Percentiles rank a stretch among this genome's conserved stretches.
Evolutionary conservation across 2,888 invertebrate species (phyloP).

Genomic region (Folsomia candida): DNA sequence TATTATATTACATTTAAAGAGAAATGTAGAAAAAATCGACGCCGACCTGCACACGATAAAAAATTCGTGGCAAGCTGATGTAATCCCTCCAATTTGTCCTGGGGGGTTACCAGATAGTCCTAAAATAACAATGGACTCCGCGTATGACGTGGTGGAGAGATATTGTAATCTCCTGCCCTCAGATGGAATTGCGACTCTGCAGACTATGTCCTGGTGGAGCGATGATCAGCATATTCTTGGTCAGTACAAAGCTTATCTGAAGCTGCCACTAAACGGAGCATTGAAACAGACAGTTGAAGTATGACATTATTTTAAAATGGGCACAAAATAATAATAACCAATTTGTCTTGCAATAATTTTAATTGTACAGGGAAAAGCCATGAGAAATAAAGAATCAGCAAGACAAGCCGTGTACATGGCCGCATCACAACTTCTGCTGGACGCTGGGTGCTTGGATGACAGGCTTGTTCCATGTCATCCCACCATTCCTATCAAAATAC

Average conservation of each 20-base stretch:
- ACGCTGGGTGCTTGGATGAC: slow-evolving; percentile 69
- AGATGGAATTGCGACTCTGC: slow-evolving; percentile 72
- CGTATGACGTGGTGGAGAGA: neutral
- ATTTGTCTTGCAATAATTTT: slow-evolving; percentile 3
- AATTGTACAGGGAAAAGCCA: slow-evolving; percentile 61
- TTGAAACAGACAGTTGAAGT: slow-evolving; percentile 69
- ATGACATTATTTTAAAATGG: slow-evolving; percentile 50
- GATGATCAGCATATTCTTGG: slow-evolving; percentile 48
- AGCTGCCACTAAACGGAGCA: slow-evolving; percentile 75
- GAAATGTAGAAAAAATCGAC: slow-evolving; percentile 57
- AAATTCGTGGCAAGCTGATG: slow-evolving; percentile 41
- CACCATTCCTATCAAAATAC: slow-evolving; percentile 6
- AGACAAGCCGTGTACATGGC: slow-evolving; percentile 80
- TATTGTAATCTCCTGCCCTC: slow-evolving; percentile 77
- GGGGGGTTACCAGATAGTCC: slow-evolving; percentile 53
- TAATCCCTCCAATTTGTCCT: slow-evolving; percentile 46
- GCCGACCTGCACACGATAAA: slow-evolving; percentile 59
- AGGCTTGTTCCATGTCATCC: slow-evolving; percentile 62
- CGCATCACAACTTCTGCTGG: slow-evolving; percentile 69
- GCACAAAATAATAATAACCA: too few relatives aligned
- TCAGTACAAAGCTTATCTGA: slow-evolving; percentile 60
- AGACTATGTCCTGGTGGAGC: slow-evolving; percentile 59
- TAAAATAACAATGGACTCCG: slow-evolving; percentile 56
- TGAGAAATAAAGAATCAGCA: slow-evolving; percentile 63
- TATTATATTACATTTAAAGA: slow-evolving; percentile 22